phyloP scores from a whole-genome alignment of 2,797 vertebrate species.

The Onychomys leucogaster region DNA sequence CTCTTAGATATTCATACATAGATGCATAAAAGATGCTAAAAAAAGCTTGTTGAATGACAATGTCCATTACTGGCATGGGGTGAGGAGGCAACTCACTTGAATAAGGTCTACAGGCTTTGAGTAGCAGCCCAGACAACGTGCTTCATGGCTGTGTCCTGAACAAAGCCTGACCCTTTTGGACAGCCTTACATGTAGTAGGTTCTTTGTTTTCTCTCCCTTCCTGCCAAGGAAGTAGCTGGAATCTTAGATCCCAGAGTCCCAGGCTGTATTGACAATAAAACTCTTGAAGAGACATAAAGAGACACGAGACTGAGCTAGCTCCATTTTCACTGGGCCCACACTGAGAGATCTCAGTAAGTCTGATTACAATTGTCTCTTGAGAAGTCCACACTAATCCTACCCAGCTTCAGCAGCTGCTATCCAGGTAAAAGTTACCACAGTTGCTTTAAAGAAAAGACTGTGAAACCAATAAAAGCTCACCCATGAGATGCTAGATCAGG shows the following conservation, averaged over 20 bases:
- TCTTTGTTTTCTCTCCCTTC: neutral
- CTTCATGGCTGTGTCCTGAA: neutral
- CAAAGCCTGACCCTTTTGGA: neutral
- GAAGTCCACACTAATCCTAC: neutral
- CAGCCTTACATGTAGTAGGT: rapidly evolving
- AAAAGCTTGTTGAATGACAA: neutral
- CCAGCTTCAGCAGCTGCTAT: neutral
- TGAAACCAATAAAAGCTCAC: neutral
- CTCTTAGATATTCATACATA: neutral
- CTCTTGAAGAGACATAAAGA: neutral
- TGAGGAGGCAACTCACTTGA: neutral
- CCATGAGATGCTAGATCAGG: neutral
- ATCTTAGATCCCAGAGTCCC: neutral
- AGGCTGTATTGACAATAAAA: neutral
- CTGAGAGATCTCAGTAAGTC: neutral
- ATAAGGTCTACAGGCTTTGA: neutral
- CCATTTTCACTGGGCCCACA: neutral
- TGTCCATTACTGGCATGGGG: neutral
- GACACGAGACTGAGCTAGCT: rapidly evolving
- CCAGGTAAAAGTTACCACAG: neutral
- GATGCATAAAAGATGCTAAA: neutral
- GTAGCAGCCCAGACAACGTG: neutral
- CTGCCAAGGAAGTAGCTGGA: neutral
- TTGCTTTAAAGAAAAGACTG: constrained; percentile 38
- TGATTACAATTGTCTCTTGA: neutral